phyloP scores from a whole-genome alignment of 2,113 vertebrate species.

The Dolichotis patagonum region DNA sequence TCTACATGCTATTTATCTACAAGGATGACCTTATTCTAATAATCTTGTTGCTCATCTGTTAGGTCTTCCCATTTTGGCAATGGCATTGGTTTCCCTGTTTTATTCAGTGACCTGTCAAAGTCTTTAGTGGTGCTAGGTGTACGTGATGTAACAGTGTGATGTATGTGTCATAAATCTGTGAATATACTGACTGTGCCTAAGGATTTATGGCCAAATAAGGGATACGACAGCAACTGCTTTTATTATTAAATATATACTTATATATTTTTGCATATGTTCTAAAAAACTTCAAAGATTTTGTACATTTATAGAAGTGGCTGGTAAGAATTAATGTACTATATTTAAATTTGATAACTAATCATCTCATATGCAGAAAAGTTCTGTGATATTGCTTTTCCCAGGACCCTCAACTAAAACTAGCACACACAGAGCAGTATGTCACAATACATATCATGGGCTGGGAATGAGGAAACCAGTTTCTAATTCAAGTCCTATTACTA shows the following conservation, averaged over 20 bases:
- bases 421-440: background rate
- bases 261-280: background rate
- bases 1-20: background rate
- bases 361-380: slow-evolving; percentile 28
- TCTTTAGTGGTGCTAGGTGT: background rate
- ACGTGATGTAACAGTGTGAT: background rate
- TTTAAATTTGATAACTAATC: slow-evolving; percentile 30
- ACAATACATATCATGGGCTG: background rate
- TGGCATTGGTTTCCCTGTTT: background rate
- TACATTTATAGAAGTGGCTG: background rate
- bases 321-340: background rate
- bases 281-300: slow-evolving; percentile 43
- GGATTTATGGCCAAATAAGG: slow-evolving; percentile 28
- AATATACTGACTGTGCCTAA: slow-evolving; percentile 21
- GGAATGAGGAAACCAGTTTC: background rate
- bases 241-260: background rate
- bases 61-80: background rate
- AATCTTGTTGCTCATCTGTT: background rate
- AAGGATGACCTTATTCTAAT: background rate
- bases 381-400: background rate
- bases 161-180: background rate
- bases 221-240: background rate
- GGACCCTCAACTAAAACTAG: background rate
- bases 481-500: background rate
- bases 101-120: background rate